These are phyloP conservation scores for Lacerta bilineata DNA, from an alignment of 2,797 vertebrate genomes.

Conservation along the genomic window DNA sequence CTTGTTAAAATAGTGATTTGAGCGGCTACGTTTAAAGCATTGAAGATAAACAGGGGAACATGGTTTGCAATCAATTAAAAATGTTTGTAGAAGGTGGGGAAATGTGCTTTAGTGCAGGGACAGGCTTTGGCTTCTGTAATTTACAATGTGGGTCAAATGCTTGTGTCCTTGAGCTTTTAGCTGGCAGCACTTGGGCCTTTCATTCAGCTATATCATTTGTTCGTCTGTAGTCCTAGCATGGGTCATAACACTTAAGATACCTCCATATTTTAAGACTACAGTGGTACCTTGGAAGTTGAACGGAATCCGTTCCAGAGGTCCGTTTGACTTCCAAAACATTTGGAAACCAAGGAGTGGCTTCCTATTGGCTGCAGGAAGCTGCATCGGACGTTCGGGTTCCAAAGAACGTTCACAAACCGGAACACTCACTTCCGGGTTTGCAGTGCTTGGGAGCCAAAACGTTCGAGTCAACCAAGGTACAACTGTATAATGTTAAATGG, in stretches of 20 bases:
- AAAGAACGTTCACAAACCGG: too few species aligned
- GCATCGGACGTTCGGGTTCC: too few species aligned
- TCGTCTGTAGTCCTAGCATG: neutral
- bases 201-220: neutral
- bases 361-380: too few species aligned
- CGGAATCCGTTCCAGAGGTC: too few species aligned
- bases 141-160: neutral
- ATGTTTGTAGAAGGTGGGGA: neutral
- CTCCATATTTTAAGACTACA: neutral
- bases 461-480: too few species aligned
- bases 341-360: too few species aligned
- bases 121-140: neutral
- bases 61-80: neutral
- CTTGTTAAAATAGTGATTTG: neutral
- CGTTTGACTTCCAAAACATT: too few species aligned
- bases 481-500: too few species aligned
- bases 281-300: neutral
- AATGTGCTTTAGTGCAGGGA: neutral
- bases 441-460: too few species aligned
- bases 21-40: neutral
- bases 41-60: neutral
- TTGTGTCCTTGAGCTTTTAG: neutral
- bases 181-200: neutral
- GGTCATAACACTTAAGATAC: neutral
- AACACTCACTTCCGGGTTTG: too few species aligned